A percentile compares a stretch with the other conserved stretches of the same genome.
Evolutionary conservation across 2,797 vertebrate species (phyloP).

Genomic region (Bufotes viridis): DNA sequence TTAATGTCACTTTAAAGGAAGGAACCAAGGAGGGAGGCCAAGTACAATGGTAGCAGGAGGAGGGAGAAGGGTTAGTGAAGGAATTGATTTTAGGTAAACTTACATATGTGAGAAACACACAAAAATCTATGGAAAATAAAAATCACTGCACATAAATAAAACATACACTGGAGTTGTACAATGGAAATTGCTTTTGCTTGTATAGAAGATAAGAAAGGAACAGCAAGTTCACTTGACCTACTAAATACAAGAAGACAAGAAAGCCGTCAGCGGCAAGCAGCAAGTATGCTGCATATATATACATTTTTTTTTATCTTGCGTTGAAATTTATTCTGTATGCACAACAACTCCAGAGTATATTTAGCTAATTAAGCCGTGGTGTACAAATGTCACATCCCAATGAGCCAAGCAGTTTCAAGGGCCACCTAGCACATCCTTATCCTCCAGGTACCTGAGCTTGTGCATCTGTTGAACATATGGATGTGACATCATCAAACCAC

Average conservation of each 20-base stretch:
- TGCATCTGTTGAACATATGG: conserved; percentile 72
- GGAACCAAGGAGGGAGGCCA: conserved; percentile 85
- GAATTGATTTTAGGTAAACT: conserved; percentile 64
- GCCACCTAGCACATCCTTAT: conserved; percentile 69
- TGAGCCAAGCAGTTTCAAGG: conserved; percentile 72
- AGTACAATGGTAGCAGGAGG: conserved; percentile 97
- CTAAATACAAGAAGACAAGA: conserved; percentile 8
- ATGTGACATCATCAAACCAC: conserved; percentile 81
- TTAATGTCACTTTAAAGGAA: conserved; percentile 76
- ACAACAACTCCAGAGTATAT: conserved; percentile 89
- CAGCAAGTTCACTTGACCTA: neutral
- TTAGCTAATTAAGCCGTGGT: conserved; percentile 82
- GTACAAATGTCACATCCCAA: conserved; percentile 81
- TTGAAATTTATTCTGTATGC: conserved; percentile 67
- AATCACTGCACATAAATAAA: conserved; percentile 71
- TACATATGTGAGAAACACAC: conserved; percentile 72
- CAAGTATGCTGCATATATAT: neutral
- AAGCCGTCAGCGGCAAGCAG: neutral
- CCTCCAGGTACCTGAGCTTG: conserved; percentile 67
- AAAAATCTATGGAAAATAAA: conserved; percentile 69
- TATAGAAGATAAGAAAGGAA: neutral
- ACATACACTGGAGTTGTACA: conserved; percentile 82
- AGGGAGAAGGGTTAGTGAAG: conserved; percentile 67
- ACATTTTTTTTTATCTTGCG: conserved; percentile 67
- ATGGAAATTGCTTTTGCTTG: neutral